A percentile compares a stretch with the other conserved stretches of the same genome.
Evolutionary conservation across 2,113 vertebrate species (phyloP).

Genomic region (Ursus arctos): DNA sequence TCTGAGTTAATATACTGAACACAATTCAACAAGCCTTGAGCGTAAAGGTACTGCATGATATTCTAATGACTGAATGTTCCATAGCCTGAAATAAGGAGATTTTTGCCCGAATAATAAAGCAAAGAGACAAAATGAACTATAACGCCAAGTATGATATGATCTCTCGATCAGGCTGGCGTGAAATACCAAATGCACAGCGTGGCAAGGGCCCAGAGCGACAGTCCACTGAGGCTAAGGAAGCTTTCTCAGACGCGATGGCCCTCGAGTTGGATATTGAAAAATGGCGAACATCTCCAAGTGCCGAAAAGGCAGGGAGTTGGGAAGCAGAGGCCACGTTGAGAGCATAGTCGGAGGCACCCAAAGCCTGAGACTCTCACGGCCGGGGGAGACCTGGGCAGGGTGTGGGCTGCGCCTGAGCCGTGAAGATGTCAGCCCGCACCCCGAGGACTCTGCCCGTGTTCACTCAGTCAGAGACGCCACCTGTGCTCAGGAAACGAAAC

Average conservation of each 20-base stretch:
- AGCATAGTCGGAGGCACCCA: neutral
- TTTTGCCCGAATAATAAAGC: neutral
- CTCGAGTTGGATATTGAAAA: neutral
- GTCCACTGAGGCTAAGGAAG: neutral
- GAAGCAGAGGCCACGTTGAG: neutral
- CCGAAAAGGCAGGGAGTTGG: neutral
- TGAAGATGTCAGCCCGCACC: neutral
- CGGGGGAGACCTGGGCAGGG: rapidly evolving
- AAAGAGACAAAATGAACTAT: neutral
- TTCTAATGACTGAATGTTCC: neutral
- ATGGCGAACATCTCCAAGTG: neutral
- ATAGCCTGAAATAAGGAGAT: neutral
- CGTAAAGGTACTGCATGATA: neutral
- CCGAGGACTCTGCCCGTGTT: neutral
- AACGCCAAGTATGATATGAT: neutral
- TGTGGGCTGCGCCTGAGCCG: too few species aligned
- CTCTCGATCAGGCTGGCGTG: neutral
- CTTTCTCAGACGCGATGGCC: neutral
- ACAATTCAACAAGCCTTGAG: neutral
- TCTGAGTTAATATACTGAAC: neutral
- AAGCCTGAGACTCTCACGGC: neutral
- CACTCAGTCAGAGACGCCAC: neutral
- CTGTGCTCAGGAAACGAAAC: neutral
- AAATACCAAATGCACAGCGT: neutral
- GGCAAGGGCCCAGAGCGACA: neutral